Evolutionary conservation across 2,113 vertebrate species (phyloP).

Genomic region (Nettapus auritus): DNA sequence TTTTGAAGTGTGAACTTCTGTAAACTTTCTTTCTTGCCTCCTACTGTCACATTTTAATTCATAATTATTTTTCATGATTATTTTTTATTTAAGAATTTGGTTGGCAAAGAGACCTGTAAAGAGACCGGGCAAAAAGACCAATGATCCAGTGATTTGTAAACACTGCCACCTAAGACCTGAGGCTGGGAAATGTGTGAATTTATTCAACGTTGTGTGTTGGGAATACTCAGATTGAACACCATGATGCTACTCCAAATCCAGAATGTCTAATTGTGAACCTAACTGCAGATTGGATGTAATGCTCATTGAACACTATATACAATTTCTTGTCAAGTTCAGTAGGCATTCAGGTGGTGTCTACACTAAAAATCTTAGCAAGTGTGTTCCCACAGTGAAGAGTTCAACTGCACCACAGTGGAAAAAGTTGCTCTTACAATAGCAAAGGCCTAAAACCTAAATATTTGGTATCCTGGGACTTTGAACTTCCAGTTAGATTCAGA

Average conservation of each 20-base stretch:
- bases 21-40: neutral
- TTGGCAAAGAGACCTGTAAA: neutral
- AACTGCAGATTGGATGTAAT: neutral
- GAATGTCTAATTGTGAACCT: neutral
- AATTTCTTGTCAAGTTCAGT: neutral
- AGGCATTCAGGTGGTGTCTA: neutral
- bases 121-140: neutral
- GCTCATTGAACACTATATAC: neutral
- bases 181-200: neutral
- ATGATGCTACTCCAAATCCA: neutral
- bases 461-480: neutral
- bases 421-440: neutral
- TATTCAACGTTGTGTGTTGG: neutral
- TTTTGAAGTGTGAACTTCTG: neutral
- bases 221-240: neutral
- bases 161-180: neutral
- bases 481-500: neutral
- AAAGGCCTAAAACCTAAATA: neutral
- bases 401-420: neutral
- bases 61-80: neutral
- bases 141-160: neutral
- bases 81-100: neutral
- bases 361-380: neutral
- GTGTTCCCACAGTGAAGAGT: neutral
- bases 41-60: neutral